phyloP scores from a whole-genome alignment of 2,888 invertebrate species.

The Tetranychus piercei region DNA sequence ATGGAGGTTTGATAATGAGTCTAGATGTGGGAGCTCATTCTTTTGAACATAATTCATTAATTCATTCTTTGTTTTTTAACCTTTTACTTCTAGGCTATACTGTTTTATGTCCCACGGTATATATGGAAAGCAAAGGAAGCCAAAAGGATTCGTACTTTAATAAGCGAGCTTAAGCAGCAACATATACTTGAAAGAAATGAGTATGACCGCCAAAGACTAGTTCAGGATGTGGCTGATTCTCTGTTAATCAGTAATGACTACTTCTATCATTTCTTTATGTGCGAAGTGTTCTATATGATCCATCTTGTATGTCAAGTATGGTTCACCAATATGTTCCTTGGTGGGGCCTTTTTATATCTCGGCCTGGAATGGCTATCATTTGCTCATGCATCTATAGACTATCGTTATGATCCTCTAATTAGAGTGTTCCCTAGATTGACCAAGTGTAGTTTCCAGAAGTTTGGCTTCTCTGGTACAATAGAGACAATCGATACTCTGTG shows the following conservation, averaged over 20 bases:
- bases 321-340: slow-evolving; percentile 15
- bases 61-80: background rate
- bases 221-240: slow-evolving; percentile 14
- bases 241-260: slow-evolving; percentile 11
- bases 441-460: slow-evolving; percentile 15
- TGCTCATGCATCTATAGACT: slow-evolving; percentile 7
- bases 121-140: slow-evolving; percentile 14
- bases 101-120: slow-evolving; percentile 14
- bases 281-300: slow-evolving; percentile 12
- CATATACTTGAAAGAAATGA: slow-evolving; percentile 9
- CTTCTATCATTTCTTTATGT: slow-evolving; percentile 12
- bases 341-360: slow-evolving; percentile 8
- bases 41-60: background rate
- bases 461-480: slow-evolving; percentile 12
- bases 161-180: slow-evolving; percentile 6
- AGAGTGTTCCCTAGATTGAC: slow-evolving; percentile 12
- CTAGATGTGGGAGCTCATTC: background rate
- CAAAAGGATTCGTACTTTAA: slow-evolving; percentile 7
- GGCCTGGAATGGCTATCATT: slow-evolving; percentile 12
- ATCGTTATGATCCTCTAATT: slow-evolving; percentile 11
- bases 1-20: background rate
- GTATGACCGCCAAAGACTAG: slow-evolving; percentile 12
- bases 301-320: slow-evolving; percentile 12
- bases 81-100: slow-evolving; percentile 2
- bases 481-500: slow-evolving; percentile 10